Conservation (phyloP, 2,797 vertebrate genomes). For the Clarias pachynema region DNA sequence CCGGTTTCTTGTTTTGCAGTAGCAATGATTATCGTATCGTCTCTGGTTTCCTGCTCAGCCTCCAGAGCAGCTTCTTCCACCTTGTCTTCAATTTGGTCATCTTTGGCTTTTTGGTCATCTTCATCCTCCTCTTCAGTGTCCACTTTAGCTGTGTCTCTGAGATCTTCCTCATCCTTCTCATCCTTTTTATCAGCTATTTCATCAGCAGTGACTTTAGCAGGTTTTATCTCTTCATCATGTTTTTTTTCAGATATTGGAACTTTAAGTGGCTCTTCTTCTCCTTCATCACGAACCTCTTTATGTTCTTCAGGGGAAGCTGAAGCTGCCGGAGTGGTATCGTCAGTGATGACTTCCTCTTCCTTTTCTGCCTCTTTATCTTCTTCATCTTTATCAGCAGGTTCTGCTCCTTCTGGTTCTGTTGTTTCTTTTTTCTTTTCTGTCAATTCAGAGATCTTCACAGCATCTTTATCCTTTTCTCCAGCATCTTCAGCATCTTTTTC, state of each 20-base stretch:
- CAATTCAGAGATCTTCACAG: neutral
- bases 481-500: slow-evolving; percentile 15
- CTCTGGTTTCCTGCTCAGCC: slow-evolving; percentile 29
- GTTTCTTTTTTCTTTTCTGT: slow-evolving; percentile 35
- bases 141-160: slow-evolving; percentile 44
- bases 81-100: slow-evolving; percentile 52
- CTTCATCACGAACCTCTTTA: slow-evolving; percentile 49
- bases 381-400: slow-evolving; percentile 28
- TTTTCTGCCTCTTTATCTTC: slow-evolving; percentile 16
- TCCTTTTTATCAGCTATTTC: slow-evolving; percentile 47
- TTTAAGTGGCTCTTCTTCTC: neutral
- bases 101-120: slow-evolving; percentile 47
- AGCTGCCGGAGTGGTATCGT: neutral
- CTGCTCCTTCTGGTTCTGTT: slow-evolving; percentile 14
- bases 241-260: slow-evolving; percentile 30
- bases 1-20: slow-evolving; percentile 30
- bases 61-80: slow-evolving; percentile 48
- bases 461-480: neutral
- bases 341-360: neutral
- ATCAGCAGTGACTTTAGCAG: slow-evolving; percentile 20
- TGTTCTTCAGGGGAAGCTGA: neutral
- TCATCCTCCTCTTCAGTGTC: slow-evolving; percentile 40
- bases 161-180: slow-evolving; percentile 52
- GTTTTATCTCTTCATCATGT: slow-evolving; percentile 38
- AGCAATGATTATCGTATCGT: slow-evolving; percentile 27